phyloP scores from a whole-genome alignment of 2,797 vertebrate species.

The Pyrocephalus nanus region DNA sequence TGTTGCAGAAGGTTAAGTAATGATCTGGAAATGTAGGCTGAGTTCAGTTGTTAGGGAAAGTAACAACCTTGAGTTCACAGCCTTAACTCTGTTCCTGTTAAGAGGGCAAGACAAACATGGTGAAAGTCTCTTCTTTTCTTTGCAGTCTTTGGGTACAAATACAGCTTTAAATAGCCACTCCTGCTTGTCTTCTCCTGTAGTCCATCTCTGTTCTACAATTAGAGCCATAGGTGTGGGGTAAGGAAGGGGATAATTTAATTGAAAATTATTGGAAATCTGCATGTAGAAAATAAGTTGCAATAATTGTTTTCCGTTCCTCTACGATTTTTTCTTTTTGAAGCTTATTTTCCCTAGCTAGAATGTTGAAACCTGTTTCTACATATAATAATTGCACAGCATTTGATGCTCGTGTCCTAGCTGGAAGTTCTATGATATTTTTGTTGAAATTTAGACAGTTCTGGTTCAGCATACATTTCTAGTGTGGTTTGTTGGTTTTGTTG shows the following conservation, averaged over 20 bases:
- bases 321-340: not conserved
- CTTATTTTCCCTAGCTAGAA: not conserved
- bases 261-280: not conserved
- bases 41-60: not conserved
- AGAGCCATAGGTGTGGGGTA: not conserved
- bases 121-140: not conserved
- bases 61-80: not conserved
- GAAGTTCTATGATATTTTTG: not conserved
- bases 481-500: not conserved
- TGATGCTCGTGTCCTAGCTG: conserved; percentile 4
- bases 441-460: conserved; percentile 36
- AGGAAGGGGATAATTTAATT: not conserved
- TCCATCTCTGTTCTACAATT: not conserved
- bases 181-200: not conserved
- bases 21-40: not conserved
- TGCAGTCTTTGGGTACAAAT: not conserved
- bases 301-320: not conserved
- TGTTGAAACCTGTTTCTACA: not conserved
- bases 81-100: not conserved
- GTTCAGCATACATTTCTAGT: conserved; percentile 4
- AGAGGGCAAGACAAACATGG: not conserved
- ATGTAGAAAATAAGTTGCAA: not conserved
- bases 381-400: not conserved
- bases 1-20: not conserved
- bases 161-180: not conserved